Percentiles rank a stretch among this genome's conserved stretches.
These are phyloP conservation scores for Sciurus carolinensis DNA, from an alignment of 2,797 vertebrate genomes.

Conservation along the genomic window DNA sequence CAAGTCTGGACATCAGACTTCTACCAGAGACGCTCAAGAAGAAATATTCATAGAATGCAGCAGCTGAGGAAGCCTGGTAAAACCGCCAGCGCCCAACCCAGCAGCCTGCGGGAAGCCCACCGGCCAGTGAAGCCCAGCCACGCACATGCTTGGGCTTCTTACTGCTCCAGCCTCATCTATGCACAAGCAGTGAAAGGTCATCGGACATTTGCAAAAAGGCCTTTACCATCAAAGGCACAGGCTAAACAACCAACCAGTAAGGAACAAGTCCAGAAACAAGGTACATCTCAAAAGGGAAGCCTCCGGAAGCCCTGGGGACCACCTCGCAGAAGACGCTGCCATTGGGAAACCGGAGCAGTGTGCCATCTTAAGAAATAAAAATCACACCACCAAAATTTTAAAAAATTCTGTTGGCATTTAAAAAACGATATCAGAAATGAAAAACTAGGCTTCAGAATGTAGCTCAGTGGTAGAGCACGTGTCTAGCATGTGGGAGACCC, in stretches of 20 bases:
- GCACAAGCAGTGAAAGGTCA: not conserved
- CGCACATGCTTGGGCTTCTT: not conserved
- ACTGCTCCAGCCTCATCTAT: not conserved
- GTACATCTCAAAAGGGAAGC: not conserved
- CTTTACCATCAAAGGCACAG: not conserved
- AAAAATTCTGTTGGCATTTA: not conserved
- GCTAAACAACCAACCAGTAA: not conserved
- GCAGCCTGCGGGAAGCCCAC: not conserved
- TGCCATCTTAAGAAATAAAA: slow-evolving; percentile 20
- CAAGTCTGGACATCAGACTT: not conserved
- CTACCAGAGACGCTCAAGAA: not conserved
- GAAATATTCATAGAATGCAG: not conserved
- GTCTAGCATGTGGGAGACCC: not conserved
- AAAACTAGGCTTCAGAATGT: not conserved
- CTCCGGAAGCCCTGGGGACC: not conserved
- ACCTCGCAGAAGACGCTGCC: not conserved
- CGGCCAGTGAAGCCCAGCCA: not conserved
- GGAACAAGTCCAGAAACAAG: not conserved
- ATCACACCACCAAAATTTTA: not conserved
- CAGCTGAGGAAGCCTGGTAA: not conserved
- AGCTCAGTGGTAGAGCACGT: too few species aligned
- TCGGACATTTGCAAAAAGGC: not conserved
- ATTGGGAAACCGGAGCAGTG: not conserved
- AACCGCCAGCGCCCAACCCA: not conserved
- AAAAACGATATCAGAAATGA: not conserved